Evolutionary conservation across 2,888 invertebrate genomes (phyloP).

Genomic region (Disparrhopalites patrizii): DNA sequence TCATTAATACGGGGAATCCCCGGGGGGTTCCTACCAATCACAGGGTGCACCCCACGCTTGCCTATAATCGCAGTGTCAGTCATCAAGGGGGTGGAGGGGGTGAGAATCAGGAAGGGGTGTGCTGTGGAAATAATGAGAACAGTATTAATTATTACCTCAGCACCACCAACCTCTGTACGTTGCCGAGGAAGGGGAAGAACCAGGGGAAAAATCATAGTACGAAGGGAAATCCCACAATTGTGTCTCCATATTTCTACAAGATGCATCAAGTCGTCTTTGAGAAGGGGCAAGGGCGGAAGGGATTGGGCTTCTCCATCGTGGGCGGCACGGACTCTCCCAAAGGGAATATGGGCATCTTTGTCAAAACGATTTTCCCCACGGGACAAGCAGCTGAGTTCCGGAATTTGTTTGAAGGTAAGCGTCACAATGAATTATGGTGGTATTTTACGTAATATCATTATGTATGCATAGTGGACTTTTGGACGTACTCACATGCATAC

Average conservation of each 20-base stretch:
- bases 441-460: too few relatives aligned
- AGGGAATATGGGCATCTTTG: slow-evolving; percentile 83
- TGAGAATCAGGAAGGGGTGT: background rate
- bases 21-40: background rate
- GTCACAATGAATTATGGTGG: too few relatives aligned
- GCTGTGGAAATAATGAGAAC: slow-evolving; percentile 16
- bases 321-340: slow-evolving; percentile 80
- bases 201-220: background rate
- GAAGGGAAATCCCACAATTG: background rate
- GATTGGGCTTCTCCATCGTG: slow-evolving; percentile 76
- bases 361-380: slow-evolving; percentile 79
- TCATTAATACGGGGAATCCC: slow-evolving; percentile 12
- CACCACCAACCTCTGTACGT: slow-evolving; percentile 45
- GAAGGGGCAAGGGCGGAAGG: slow-evolving; percentile 78
- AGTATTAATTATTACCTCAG: slow-evolving; percentile 44
- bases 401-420: slow-evolving; percentile 75
- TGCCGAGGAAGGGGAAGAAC: slow-evolving; percentile 41
- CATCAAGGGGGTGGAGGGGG: slow-evolving; percentile 1
- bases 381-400: slow-evolving; percentile 83
- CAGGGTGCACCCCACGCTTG: background rate
- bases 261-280: slow-evolving; percentile 52
- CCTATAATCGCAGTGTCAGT: slow-evolving; percentile 13
- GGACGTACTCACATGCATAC: too few relatives aligned
- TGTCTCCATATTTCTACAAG: slow-evolving; percentile 36
- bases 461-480: too few relatives aligned